A percentile compares a stretch with the other conserved stretches of the same genome.
Conservation (phyloP, 1,140 invertebrate genomes). For the Homarus americanus region DNA sequence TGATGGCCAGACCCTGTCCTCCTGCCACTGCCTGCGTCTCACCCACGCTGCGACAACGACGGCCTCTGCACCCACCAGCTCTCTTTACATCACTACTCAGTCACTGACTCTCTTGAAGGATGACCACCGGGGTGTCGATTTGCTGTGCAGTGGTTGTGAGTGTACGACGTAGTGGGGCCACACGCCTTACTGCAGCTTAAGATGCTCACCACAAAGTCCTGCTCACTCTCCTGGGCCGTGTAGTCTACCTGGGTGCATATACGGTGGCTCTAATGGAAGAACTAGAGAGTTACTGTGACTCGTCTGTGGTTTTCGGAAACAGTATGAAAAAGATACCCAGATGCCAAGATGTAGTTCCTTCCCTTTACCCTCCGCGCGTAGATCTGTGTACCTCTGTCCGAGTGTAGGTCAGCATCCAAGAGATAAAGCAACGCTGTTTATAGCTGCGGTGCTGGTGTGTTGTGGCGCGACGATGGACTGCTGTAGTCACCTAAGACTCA, state of each 20-base stretch:
- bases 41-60: too few species aligned
- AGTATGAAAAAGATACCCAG: not conserved
- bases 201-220: not conserved
- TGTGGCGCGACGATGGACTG: too few species aligned
- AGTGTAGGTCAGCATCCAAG: too few species aligned
- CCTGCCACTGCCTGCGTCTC: too few species aligned
- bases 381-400: too few species aligned
- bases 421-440: too few species aligned
- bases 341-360: not conserved
- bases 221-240: not conserved
- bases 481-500: too few species aligned
- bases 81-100: too few species aligned
- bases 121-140: not conserved
- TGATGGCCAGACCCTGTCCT: too few species aligned
- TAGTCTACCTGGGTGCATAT: not conserved
- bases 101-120: not conserved
- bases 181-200: not conserved
- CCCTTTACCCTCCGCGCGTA: not conserved
- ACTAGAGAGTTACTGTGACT: not conserved
- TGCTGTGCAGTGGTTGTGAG: not conserved
- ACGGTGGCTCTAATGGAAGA: not conserved
- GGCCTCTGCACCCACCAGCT: too few species aligned
- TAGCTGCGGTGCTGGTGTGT: too few species aligned
- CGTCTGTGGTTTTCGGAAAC: not conserved
- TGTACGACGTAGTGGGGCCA: not conserved